phyloP scores from a whole-genome alignment of 2,113 vertebrate genomes.

The Nansenia antarctica region DNA sequence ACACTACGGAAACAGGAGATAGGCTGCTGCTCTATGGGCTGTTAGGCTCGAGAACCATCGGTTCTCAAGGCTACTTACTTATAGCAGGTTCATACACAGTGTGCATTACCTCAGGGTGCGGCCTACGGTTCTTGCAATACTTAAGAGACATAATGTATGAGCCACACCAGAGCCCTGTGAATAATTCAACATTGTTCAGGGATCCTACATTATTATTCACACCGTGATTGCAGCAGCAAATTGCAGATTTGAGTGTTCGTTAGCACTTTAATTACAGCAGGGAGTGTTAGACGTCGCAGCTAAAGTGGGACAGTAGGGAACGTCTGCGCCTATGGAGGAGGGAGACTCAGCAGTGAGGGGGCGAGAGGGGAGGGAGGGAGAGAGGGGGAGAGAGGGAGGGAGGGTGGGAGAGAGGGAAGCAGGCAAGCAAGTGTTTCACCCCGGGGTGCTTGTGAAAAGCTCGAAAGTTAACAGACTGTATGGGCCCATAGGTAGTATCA shows the following conservation, averaged over 20 bases:
- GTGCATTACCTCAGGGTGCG: too few species aligned
- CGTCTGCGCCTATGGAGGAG: too few species aligned
- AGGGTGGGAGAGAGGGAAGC: not conserved
- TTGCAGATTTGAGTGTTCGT: conserved; percentile 6
- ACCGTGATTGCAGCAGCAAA: conserved; percentile 1
- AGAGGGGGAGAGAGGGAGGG: not conserved
- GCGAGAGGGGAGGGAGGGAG: too few species aligned
- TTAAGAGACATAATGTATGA: too few species aligned
- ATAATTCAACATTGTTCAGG: not conserved
- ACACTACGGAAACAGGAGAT: too few species aligned
- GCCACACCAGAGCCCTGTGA: too few species aligned
- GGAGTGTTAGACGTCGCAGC: not conserved
- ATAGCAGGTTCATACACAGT: too few species aligned
- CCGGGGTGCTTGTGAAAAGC: not conserved
- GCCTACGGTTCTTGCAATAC: too few species aligned
- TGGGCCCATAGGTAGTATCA: not conserved
- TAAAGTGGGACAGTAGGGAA: not conserved
- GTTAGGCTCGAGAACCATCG: too few species aligned
- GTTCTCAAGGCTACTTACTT: too few species aligned
- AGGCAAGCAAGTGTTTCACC: not conserved
- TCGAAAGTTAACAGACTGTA: conserved; percentile 2
- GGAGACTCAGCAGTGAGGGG: too few species aligned
- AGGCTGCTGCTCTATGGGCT: too few species aligned
- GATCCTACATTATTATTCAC: not conserved
- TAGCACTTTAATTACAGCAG: conserved; percentile 4